Evolutionary conservation across 2,797 vertebrate genomes (phyloP).

Genomic region (Gadopsis bispinosus): DNA sequence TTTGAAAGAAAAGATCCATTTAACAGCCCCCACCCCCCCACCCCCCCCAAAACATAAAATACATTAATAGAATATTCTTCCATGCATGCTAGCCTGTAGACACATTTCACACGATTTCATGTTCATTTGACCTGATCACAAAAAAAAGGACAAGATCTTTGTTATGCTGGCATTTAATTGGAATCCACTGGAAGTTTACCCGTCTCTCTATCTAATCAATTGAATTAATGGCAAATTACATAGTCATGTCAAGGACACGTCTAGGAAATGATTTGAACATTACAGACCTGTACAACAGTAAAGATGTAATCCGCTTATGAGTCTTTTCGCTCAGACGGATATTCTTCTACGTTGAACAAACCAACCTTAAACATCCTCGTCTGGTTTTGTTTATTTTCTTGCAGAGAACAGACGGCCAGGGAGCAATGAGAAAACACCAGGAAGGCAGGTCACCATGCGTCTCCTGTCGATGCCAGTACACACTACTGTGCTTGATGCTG

Average conservation of each 20-base stretch:
- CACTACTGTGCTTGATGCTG: neutral
- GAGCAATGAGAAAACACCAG: slow-evolving; percentile 16
- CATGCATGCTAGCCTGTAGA: neutral
- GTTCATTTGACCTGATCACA: neutral
- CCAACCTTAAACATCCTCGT: neutral
- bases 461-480: neutral
- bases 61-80: too few relatives aligned
- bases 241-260: neutral
- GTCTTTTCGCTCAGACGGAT: neutral
- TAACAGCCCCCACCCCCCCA: too few relatives aligned
- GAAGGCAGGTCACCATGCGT: slow-evolving; percentile 1
- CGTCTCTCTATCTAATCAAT: neutral
- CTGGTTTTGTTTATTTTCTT: neutral
- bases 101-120: neutral
- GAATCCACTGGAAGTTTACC: neutral
- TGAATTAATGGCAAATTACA: neutral
- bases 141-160: neutral
- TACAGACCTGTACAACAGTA: neutral
- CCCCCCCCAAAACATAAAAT: too few relatives aligned
- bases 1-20: neutral
- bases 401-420: neutral
- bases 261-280: too few relatives aligned
- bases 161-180: neutral
- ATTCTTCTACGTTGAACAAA: neutral
- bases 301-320: neutral